Evolutionary conservation across 2,888 invertebrate genomes (phyloP).

Genomic region (Macrophya alboannulata): DNA sequence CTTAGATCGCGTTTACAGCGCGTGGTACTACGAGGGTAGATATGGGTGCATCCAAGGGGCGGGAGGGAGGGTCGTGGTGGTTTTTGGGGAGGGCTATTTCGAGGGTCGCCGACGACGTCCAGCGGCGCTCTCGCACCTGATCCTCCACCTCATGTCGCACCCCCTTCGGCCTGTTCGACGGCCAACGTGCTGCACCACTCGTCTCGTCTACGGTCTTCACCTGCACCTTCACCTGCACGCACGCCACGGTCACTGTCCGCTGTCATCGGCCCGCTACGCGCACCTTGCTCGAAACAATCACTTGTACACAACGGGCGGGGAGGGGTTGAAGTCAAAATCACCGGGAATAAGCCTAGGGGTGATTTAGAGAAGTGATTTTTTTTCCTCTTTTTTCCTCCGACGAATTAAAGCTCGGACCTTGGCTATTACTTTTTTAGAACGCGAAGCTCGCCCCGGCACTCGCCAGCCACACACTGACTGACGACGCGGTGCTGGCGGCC

Average conservation of each 20-base stretch:
- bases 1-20: neutral
- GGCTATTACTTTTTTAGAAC: neutral
- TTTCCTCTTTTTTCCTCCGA: neutral
- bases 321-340: neutral
- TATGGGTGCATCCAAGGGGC: constrained; percentile 42
- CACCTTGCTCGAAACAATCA: constrained; percentile 22
- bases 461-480: constrained; percentile 60
- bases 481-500: constrained; percentile 62
- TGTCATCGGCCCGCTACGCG: constrained; percentile 56
- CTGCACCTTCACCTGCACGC: constrained; percentile 60
- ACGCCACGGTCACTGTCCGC: constrained; percentile 64
- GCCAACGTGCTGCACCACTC: constrained; percentile 65
- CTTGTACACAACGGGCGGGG: neutral
- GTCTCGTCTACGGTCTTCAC: constrained; percentile 65
- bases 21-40: constrained; percentile 14
- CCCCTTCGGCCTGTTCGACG: constrained; percentile 62
- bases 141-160: constrained; percentile 59
- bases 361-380: neutral
- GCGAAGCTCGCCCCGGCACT: constrained; percentile 47
- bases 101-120: constrained; percentile 48
- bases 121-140: constrained; percentile 55
- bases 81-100: constrained; percentile 46
- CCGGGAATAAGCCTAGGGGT: constrained; percentile 19
- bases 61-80: neutral
- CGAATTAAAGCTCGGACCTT: neutral